Evolutionary conservation across 2,888 invertebrate species (phyloP), one percentile per base, ranked within the genome.

Genomic region (Hydroisotoma schaefferi): DNA sequence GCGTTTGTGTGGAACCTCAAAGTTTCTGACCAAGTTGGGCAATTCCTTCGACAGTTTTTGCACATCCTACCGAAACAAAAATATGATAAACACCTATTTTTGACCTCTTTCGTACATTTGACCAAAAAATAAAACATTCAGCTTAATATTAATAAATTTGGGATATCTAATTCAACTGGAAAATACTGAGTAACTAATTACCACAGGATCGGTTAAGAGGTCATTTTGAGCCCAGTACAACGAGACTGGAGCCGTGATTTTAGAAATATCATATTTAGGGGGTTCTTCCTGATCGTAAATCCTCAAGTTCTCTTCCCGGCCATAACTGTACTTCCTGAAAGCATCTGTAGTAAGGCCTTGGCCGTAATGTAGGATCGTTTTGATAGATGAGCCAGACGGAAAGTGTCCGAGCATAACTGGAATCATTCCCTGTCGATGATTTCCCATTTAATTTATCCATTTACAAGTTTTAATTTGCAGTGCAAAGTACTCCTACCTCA

Each of bases 301-400:
- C 55, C 75, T 74, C 33, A 81, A 61, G 74, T 88, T 89, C 15
- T 78, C 81, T 2, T 74, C 73, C 0, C 74, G 55, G 0, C 89
- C 89, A 71, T 84, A 88, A 75, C 90, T 88, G 70, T 82, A 90
- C 74, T 82, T 81, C 71, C 83, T 82, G 72, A 88, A 88, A 58
- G 79, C 78, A 0, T 82, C 64, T 23, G 66, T 59, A 28, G 66
- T 64, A 12, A 72, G 62, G 43, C 75, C 79, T 77, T 90, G 90
- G 0, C 80, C 84, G 18, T 62, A 59, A 26, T 59, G 62, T 2
- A 62, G 44, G n/a, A 63, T 25, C 8, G 27, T 25, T 5, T 84
- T 85, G 0, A 85, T 82, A 0, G 90, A 89, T 0, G 87, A 83
- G 0, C 89, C 89, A 0, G 88, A 87, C 0, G 90, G 89, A 1